A percentile compares a stretch with the other conserved stretches of the same genome.
phyloP scores from a whole-genome alignment of 1,140 invertebrate species.

The Trypoxylus dichotomus region DNA sequence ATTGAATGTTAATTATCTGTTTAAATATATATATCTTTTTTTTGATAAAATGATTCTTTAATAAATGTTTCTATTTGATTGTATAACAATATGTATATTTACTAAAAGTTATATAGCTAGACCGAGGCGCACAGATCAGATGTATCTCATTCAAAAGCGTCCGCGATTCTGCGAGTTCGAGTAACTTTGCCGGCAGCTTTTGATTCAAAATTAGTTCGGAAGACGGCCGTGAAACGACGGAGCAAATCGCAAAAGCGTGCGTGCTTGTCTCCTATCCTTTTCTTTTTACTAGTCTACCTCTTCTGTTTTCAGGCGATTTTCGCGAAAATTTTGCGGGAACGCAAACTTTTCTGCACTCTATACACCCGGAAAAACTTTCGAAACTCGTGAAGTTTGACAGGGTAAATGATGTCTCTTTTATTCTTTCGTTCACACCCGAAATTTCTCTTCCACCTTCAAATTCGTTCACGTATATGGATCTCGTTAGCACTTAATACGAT shows the following conservation, averaged over 20 bases:
- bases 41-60: no score
- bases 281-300: neutral
- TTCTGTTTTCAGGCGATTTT: neutral
- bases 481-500: neutral
- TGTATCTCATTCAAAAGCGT: slow-evolving; percentile 10
- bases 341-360: neutral
- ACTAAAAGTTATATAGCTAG: neutral
- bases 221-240: neutral
- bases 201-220: slow-evolving; percentile 17
- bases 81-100: no score
- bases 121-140: neutral
- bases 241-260: neutral
- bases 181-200: neutral
- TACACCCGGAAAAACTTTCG: neutral
- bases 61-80: no score
- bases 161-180: slow-evolving; percentile 10
- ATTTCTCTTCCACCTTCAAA: neutral
- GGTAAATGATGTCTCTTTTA: neutral
- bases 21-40: no score
- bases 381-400: neutral
- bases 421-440: neutral
- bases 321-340: neutral
- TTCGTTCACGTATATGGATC: neutral
- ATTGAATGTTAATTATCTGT: neutral
- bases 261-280: neutral